These are phyloP conservation scores for Argynnis bischoffii DNA, from an alignment of 2,888 invertebrate species.

Conservation along the genomic window DNA sequence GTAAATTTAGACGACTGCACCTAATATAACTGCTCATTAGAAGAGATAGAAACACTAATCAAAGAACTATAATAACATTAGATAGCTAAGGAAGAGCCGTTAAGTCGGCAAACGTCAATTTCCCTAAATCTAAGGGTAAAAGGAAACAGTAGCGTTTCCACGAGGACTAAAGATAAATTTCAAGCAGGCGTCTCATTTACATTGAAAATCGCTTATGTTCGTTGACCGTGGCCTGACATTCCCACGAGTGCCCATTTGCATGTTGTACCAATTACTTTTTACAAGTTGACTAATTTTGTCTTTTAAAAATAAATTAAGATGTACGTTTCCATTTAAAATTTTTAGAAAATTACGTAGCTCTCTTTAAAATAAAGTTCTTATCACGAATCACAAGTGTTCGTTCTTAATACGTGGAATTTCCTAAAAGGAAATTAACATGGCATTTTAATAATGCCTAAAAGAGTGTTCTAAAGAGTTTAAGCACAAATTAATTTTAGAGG, in stretches of 20 bases:
- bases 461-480: neutral
- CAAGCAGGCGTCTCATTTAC: slow-evolving; percentile 63
- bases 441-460: neutral
- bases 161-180: slow-evolving; percentile 54
- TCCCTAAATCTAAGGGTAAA: slow-evolving; percentile 24
- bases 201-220: slow-evolving; percentile 65
- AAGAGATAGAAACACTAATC: neutral
- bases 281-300: slow-evolving; percentile 65
- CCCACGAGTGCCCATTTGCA: slow-evolving; percentile 65
- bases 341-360: neutral
- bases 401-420: neutral
- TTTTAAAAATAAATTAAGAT: slow-evolving; percentile 41
- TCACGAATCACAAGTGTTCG: neutral
- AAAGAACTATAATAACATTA: neutral
- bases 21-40: too few relatives aligned
- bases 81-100: slow-evolving; percentile 16
- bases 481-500: neutral
- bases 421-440: neutral
- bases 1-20: too few relatives aligned
- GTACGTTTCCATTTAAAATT: slow-evolving; percentile 1
- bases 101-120: slow-evolving; percentile 26
- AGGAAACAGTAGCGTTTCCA: slow-evolving; percentile 26
- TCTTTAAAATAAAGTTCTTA: neutral
- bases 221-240: slow-evolving; percentile 53
- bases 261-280: slow-evolving; percentile 73